Percentiles rank a stretch among this genome's conserved stretches.
These are phyloP conservation scores for Drosophila mayaguana DNA, from an alignment of 2,888 invertebrate species.

Conservation along the genomic window DNA sequence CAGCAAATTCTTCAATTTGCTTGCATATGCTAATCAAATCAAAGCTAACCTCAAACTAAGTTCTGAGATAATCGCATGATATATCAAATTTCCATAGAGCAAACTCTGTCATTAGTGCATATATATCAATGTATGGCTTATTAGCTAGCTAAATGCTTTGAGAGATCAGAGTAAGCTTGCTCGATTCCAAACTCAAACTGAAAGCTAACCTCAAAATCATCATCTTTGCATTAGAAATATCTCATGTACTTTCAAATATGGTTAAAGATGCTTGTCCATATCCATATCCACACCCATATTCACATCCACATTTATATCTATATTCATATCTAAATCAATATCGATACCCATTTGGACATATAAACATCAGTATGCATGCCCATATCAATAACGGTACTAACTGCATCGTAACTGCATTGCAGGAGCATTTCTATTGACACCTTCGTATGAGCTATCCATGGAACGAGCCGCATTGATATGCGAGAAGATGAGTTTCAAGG, in stretches of 20 bases:
- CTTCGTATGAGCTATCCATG: constrained; percentile 93
- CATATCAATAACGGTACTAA: constrained; percentile 11
- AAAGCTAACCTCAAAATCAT: neutral
- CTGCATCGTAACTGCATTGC: constrained; percentile 61
- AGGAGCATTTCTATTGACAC: constrained; percentile 93
- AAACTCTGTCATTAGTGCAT: neutral
- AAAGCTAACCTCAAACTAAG: neutral
- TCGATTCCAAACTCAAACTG: neutral
- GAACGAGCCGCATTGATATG: constrained; percentile 94
- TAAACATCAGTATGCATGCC: neutral
- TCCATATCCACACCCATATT: neutral
- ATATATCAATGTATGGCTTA: neutral
- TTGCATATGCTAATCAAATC: too few relatives aligned
- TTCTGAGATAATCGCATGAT: neutral
- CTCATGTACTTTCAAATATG: neutral
- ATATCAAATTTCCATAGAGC: neutral
- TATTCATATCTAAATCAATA: neutral
- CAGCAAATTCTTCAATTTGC: too few relatives aligned
- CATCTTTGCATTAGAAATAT: neutral
- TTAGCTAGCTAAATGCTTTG: neutral
- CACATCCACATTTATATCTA: neutral
- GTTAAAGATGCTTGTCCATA: neutral
- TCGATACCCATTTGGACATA: too few relatives aligned
- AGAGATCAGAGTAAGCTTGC: neutral
- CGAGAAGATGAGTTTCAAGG: constrained; percentile 95